Base-by-base conservation (phyloP, 2,797 vertebrate species). In the Crenuchus spilurus region DNA sequence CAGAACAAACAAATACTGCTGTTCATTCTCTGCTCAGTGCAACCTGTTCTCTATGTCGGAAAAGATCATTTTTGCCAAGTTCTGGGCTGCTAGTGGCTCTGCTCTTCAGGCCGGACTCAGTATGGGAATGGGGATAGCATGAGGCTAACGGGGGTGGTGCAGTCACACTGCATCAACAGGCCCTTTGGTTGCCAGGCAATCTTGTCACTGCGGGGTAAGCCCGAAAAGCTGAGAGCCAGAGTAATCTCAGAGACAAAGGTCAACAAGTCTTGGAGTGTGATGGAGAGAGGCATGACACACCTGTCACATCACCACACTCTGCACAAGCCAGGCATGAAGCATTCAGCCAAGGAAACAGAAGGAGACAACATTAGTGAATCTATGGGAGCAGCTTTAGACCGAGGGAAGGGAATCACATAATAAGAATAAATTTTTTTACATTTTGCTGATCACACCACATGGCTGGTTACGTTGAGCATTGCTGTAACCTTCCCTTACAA, bases 231-330 rank as follows among this genome's bases (percentile, higher is more conserved):
- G 84, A 55, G 80, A 86, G 72, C 82, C 63, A 14, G 71, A 88
- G 81, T 86, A 85, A 89, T 88, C 87, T 87, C 75, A 57, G 60
- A 90, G 84, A 87, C 88, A 90, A 91, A 90, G 90, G 89, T 90
- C 89, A 88, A 86, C 85, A 84, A 87, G 87, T 88, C 79, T 62
- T 84, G 86, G 83, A 87, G 83, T 79, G 82, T 84, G 88, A 89
- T 74, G 71, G 88, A 86, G 83, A 81, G 85, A 82, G 77, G 84
- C 52, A 60, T 84, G 87, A 88, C 88, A 89, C 87, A 92, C 86
- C 90, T 89, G 88, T 90, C 89, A 89, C 80, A 86, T 88, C 82
- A 72, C n/a, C 72, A 73, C 80, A 85, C 77, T 68, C 80, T 62
- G 39, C 68, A 81, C 83, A 81, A 76, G 62, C 71, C 67, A 72